These are phyloP conservation scores for Nymphalis io DNA, from an alignment of 1,140 invertebrate genomes.

Conservation along the genomic window DNA sequence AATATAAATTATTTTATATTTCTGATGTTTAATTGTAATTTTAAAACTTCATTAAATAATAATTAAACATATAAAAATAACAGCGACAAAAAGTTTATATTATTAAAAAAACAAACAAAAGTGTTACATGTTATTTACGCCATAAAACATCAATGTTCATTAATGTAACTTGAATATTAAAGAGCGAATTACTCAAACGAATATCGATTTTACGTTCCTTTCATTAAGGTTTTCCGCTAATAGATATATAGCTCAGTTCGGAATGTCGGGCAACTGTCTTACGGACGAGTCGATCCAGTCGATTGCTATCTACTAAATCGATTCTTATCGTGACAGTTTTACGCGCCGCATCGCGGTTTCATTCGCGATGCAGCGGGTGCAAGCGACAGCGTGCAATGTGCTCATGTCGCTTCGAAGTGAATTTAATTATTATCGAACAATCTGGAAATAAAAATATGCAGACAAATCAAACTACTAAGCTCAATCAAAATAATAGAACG, in stretches of 20 bases:
- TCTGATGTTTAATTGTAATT: background rate
- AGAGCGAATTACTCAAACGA: background rate
- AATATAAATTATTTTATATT: background rate
- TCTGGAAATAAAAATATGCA: background rate
- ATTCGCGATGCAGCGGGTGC: constrained; percentile 53
- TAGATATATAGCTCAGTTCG: constrained; percentile 41
- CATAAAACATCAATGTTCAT: constrained; percentile 12
- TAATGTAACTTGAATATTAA: constrained; percentile 16
- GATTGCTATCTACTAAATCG: constrained; percentile 67
- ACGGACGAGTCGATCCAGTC: constrained; percentile 49
- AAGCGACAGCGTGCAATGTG: constrained; percentile 40
- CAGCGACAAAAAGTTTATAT: background rate
- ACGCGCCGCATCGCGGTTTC: constrained; percentile 67
- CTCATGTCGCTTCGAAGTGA: constrained; percentile 39
- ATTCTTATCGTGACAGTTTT: constrained; percentile 77
- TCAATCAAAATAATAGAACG: too few relatives aligned
- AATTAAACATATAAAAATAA: constrained; percentile 1
- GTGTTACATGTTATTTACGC: constrained; percentile 9
- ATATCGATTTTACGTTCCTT: constrained; percentile 24
- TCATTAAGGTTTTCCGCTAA: constrained; percentile 43
- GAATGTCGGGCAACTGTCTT: constrained; percentile 64
- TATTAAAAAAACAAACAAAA: constrained; percentile 5
- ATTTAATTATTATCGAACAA: constrained; percentile 39
- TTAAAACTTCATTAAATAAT: background rate
- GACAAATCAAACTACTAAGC: too few relatives aligned